A percentile compares a stretch with the other conserved stretches of the same genome.
These are phyloP conservation scores for Venustaconcha ellipsiformis DNA, from an alignment of 1,140 invertebrate genomes.

Conservation along the genomic window DNA sequence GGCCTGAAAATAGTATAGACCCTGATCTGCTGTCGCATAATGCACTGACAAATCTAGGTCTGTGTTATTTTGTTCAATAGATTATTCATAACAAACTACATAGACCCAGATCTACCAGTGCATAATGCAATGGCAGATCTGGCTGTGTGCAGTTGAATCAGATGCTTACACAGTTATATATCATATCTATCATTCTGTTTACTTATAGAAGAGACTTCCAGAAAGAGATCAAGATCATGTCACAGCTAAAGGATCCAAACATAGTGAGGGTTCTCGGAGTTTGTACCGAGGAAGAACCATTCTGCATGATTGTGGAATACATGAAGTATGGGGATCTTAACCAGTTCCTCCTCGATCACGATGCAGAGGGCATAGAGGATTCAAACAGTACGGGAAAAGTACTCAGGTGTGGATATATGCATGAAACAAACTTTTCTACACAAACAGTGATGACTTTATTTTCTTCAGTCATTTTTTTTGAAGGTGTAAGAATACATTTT, in stretches of 20 bases:
- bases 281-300: constrained; percentile 83
- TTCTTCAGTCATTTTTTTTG: neutral
- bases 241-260: constrained; percentile 86
- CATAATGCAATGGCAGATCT: neutral
- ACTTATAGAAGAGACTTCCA: constrained; percentile 84
- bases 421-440: no score
- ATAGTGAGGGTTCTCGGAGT: constrained; percentile 89
- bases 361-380: constrained; percentile 61
- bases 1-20: neutral
- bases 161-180: neutral
- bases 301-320: constrained; percentile 93
- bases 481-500: neutral
- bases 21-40: neutral
- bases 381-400: constrained; percentile 60
- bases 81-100: neutral
- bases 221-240: constrained; percentile 88
- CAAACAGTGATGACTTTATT: no score
- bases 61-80: neutral
- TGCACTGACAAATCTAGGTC: neutral
- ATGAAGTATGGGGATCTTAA: constrained; percentile 90
- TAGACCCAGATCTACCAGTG: neutral
- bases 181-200: constrained; percentile 12
- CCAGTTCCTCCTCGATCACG: constrained; percentile 86
- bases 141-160: neutral
- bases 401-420: constrained; percentile 56